Evolutionary conservation across 2,888 invertebrate species (phyloP).

Genomic region (Ophion obscuratus): DNA sequence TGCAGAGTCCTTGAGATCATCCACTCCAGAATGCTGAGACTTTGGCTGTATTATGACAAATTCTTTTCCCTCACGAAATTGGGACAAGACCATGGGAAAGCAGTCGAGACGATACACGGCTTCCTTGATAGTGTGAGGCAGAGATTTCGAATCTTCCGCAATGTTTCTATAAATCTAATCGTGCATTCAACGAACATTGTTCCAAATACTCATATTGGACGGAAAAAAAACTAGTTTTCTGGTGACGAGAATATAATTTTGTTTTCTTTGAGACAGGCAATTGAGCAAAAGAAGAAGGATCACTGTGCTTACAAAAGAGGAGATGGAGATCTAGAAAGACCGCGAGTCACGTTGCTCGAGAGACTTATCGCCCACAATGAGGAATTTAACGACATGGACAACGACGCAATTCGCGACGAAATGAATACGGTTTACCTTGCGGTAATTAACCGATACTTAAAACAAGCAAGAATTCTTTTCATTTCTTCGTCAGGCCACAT

Average conservation of each 20-base stretch:
- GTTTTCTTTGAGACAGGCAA: constrained; percentile 50
- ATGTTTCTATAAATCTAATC: neutral
- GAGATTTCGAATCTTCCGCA: neutral
- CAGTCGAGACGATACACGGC: constrained; percentile 63
- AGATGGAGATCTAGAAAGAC: constrained; percentile 53
- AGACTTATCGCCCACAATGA: constrained; percentile 56
- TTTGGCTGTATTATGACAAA: constrained; percentile 71
- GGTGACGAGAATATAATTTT: neutral
- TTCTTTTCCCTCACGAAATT: constrained; percentile 63
- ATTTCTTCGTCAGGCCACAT: neutral
- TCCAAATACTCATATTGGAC: neutral
- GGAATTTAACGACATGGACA: constrained; percentile 59
- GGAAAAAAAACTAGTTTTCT: neutral
- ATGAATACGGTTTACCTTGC: constrained; percentile 72
- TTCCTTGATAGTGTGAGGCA: constrained; percentile 68
- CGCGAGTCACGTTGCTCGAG: constrained; percentile 65
- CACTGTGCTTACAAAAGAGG: constrained; percentile 57
- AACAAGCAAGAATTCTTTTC: neutral
- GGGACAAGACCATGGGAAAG: constrained; percentile 61
- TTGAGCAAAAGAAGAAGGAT: constrained; percentile 69
- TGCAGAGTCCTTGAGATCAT: constrained; percentile 70
- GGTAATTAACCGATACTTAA: constrained; percentile 58
- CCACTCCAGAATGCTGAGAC: constrained; percentile 70
- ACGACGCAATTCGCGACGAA: constrained; percentile 63
- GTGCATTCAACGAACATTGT: neutral